Percentiles rank a stretch among this genome's conserved stretches.
These are phyloP conservation scores for Tylochromis polylepis DNA, from an alignment of 2,113 vertebrate species.

Conservation along the genomic window DNA sequence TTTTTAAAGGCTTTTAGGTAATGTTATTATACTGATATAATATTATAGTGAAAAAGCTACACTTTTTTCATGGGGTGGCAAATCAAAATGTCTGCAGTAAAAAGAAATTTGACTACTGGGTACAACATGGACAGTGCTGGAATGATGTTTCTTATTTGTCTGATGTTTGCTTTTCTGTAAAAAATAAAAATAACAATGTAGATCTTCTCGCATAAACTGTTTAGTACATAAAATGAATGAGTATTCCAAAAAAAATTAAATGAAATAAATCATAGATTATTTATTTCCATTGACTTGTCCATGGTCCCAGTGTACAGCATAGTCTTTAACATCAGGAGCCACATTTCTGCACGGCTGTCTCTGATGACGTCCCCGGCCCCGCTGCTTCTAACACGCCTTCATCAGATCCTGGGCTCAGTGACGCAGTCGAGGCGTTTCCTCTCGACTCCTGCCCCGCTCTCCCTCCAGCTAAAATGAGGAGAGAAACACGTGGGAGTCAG, in stretches of 20 bases:
- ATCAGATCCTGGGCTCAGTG: neutral
- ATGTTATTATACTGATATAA: neutral
- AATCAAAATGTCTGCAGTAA: neutral
- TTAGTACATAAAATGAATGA: neutral
- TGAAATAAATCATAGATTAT: neutral
- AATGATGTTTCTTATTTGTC: neutral
- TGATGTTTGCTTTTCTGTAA: neutral
- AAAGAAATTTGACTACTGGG: neutral
- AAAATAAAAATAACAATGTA: neutral
- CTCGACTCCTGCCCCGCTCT: neutral
- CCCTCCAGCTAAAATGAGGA: conserved; percentile 24
- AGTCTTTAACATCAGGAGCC: conserved; percentile 63
- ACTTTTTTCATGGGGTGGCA: neutral
- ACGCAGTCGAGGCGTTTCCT: neutral
- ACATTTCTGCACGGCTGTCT: conserved; percentile 35
- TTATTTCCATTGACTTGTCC: neutral
- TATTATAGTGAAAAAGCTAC: too few species aligned
- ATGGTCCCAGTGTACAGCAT: neutral
- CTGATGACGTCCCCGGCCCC: neutral
- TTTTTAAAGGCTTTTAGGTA: neutral
- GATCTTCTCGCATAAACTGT: too few species aligned
- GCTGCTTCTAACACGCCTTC: neutral
- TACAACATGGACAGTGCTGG: neutral
- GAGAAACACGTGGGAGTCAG: neutral
- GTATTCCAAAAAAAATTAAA: neutral